These are phyloP conservation scores for Temnopleurus reevesii DNA, from an alignment of 53 echinoderm and acorn worm species.

Conservation along the genomic window DNA sequence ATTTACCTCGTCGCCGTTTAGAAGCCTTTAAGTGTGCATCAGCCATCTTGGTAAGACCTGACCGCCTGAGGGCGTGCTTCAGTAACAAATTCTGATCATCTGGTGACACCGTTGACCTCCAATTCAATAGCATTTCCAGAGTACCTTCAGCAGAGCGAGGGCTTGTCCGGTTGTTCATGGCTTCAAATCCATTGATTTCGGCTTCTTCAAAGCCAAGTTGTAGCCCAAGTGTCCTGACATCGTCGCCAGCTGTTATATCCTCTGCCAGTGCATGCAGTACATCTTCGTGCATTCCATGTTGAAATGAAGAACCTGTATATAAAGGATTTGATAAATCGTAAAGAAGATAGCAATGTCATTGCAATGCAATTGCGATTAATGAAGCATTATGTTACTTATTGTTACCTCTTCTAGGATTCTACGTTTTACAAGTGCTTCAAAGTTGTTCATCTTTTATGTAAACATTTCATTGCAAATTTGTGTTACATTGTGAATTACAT, in stretches of 20 bases:
- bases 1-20: not conserved
- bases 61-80: constrained; percentile 8
- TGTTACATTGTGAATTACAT: no score
- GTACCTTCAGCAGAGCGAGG: not conserved
- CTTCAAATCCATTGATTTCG: not conserved
- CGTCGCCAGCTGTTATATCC: not conserved
- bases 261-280: not conserved
- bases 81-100: not conserved
- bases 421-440: no score
- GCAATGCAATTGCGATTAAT: no score
- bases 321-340: no score
- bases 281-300: not conserved
- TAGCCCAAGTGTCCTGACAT: not conserved
- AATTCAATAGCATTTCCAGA: not conserved
- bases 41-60: not conserved
- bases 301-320: not conserved
- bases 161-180: not conserved
- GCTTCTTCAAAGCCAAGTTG: constrained; percentile 8
- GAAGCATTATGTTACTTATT: no score
- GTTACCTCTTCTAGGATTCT: no score
- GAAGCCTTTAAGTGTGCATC: not conserved
- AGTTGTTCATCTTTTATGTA: no score
- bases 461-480: no score
- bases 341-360: no score
- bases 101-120: not conserved